These are phyloP conservation scores for Bungarus multicinctus DNA, from an alignment of 2,113 vertebrate genomes.

Conservation along the genomic window DNA sequence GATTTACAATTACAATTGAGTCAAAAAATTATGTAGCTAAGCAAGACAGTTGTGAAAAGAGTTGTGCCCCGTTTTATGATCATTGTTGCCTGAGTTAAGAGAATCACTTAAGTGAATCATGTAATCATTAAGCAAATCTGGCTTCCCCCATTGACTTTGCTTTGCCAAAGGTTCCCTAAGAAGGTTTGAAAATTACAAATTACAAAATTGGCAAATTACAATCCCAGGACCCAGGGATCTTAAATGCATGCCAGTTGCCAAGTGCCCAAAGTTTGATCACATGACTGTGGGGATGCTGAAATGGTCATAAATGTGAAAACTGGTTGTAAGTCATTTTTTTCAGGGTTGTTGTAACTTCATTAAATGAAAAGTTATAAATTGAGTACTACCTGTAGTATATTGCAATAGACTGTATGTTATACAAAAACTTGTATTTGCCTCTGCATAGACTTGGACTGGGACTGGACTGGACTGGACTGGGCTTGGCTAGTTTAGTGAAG, in stretches of 20 bases:
- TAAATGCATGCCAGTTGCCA: background rate
- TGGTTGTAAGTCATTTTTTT: background rate
- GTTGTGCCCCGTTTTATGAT: background rate
- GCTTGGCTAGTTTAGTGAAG: no score
- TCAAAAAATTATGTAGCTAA: background rate
- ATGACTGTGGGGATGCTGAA: background rate
- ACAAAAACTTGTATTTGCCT: background rate
- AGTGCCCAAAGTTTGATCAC: background rate
- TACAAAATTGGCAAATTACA: background rate
- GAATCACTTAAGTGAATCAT: background rate
- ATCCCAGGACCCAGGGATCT: background rate
- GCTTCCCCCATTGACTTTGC: no score
- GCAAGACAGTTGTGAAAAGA: background rate
- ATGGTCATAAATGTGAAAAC: background rate
- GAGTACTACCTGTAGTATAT: background rate
- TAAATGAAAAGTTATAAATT: background rate
- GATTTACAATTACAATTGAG: background rate
- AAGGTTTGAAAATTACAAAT: no score
- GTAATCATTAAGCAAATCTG: background rate
- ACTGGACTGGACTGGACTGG: no score
- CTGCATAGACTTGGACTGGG: background rate
- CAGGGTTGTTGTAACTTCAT: background rate
- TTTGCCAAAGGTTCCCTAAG: no score
- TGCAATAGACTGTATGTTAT: conserved; percentile 18
- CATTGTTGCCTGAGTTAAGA: background rate